These are phyloP conservation scores for Leptodactylus fuscus DNA, from an alignment of 2,113 vertebrate genomes.

Conservation along the genomic window DNA sequence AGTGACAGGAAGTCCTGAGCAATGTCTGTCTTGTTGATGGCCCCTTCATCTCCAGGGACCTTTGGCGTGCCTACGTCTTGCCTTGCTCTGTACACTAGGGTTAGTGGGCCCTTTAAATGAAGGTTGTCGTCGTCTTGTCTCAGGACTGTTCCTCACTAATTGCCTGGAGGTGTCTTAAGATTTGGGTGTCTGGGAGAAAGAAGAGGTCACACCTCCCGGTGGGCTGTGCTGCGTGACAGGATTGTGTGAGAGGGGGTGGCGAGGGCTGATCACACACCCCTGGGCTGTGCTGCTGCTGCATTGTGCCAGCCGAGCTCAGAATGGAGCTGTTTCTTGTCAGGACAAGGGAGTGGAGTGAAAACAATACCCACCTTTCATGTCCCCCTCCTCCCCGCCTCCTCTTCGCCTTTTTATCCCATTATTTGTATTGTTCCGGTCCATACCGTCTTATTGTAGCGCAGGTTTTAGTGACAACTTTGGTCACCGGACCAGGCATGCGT, in stretches of 20 bases:
- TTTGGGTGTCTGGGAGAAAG: constrained; percentile 53
- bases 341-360: constrained; percentile 58
- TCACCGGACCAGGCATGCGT: background rate
- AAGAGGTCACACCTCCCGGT: constrained; percentile 52
- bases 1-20: no score
- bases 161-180: constrained; percentile 51
- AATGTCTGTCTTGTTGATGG: no score
- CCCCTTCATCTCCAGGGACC: no score
- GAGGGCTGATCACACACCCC: constrained; percentile 38
- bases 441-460: background rate
- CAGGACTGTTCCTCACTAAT: constrained; percentile 27
- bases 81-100: background rate
- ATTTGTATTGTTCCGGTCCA: constrained; percentile 6
- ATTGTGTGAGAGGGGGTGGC: constrained; percentile 36
- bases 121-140: constrained; percentile 5
- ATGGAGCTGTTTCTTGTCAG: constrained; percentile 57
- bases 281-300: constrained; percentile 57
- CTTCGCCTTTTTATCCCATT: constrained; percentile 39
- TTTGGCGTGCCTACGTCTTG: no score
- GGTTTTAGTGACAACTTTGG: constrained; percentile 28
- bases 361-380: constrained; percentile 48
- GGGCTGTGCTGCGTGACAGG: constrained; percentile 49
- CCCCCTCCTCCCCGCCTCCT: background rate
- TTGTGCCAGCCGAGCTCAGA: constrained; percentile 50
- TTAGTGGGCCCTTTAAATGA: background rate